Percentiles rank a stretch among this genome's conserved stretches.
These are phyloP conservation scores for Hyles vespertilio DNA, from an alignment of 1,140 invertebrate species.

Conservation along the genomic window DNA sequence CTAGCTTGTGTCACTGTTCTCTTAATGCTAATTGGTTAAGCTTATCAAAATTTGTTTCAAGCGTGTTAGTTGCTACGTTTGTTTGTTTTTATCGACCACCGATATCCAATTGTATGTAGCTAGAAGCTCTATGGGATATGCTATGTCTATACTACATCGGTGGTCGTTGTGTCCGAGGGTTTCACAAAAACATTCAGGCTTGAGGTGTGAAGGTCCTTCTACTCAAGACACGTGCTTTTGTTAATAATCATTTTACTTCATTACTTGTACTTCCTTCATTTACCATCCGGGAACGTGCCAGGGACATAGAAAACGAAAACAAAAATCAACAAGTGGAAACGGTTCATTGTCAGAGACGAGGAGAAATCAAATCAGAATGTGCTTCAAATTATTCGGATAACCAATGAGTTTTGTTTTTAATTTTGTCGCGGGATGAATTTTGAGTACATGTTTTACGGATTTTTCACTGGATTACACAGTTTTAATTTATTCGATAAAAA, in stretches of 20 bases:
- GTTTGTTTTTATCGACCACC: background rate
- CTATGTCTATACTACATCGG: conserved; percentile 3
- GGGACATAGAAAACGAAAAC: conserved; percentile 58
- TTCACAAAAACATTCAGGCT: conserved; percentile 5
- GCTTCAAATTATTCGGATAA: too few relatives aligned
- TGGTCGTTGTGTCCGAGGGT: background rate
- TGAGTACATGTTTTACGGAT: too few relatives aligned
- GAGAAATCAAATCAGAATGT: too few relatives aligned
- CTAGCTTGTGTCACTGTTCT: background rate
- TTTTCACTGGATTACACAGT: too few relatives aligned
- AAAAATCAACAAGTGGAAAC: conserved; percentile 57
- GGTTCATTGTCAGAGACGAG: background rate
- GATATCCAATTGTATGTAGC: background rate
- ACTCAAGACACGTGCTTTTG: conserved; percentile 69
- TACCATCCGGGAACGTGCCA: conserved; percentile 63
- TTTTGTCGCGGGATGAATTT: too few relatives aligned
- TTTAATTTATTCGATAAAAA: too few relatives aligned
- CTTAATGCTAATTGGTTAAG: background rate
- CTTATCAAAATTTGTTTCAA: background rate
- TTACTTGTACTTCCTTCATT: conserved; percentile 72
- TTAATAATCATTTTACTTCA: conserved; percentile 64
- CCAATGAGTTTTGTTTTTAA: too few relatives aligned
- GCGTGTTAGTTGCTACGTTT: background rate
- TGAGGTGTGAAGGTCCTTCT: conserved; percentile 37
- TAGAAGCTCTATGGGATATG: conserved; percentile 2